These are phyloP conservation scores for Streptopelia turtur DNA, from an alignment of 2,797 vertebrate genomes.

Conservation along the genomic window DNA sequence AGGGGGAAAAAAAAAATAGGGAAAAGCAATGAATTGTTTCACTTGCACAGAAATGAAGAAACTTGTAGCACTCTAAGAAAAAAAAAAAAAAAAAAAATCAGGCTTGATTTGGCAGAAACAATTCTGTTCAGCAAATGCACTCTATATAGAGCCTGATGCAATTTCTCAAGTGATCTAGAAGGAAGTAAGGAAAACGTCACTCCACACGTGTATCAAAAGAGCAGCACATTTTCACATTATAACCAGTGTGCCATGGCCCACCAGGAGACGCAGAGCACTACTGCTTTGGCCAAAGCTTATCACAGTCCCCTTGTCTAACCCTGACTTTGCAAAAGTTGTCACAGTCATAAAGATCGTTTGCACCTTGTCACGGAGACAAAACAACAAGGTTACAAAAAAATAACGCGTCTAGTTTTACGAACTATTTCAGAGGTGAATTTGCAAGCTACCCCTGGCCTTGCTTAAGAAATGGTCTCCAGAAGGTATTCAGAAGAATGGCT, in stretches of 20 bases:
- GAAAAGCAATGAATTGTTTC: not conserved
- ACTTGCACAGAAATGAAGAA: not conserved
- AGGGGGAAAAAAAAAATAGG: too few relatives aligned
- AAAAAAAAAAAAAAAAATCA: not conserved
- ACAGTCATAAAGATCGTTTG: not conserved
- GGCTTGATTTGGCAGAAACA: not conserved
- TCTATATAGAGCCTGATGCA: not conserved
- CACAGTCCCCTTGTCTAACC: not conserved
- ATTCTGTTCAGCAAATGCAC: not conserved
- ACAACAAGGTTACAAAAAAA: not conserved
- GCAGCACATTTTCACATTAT: not conserved
- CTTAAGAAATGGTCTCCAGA: not conserved
- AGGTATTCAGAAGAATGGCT: not conserved
- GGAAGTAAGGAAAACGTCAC: not conserved
- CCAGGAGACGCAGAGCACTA: not conserved
- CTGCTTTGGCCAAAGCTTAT: not conserved
- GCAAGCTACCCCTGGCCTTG: not conserved
- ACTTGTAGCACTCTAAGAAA: not conserved
- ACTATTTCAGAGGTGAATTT: not conserved
- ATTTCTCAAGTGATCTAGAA: not conserved
- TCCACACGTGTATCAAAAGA: rapidly evolving
- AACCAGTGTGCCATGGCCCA: not conserved
- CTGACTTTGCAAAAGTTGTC: not conserved
- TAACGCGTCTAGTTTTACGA: not conserved
- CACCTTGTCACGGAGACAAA: not conserved